Percentiles rank a stretch among this genome's conserved stretches.
These are phyloP conservation scores for Pachyramphus minor DNA, from an alignment of 2,113 vertebrate species.

Conservation along the genomic window DNA sequence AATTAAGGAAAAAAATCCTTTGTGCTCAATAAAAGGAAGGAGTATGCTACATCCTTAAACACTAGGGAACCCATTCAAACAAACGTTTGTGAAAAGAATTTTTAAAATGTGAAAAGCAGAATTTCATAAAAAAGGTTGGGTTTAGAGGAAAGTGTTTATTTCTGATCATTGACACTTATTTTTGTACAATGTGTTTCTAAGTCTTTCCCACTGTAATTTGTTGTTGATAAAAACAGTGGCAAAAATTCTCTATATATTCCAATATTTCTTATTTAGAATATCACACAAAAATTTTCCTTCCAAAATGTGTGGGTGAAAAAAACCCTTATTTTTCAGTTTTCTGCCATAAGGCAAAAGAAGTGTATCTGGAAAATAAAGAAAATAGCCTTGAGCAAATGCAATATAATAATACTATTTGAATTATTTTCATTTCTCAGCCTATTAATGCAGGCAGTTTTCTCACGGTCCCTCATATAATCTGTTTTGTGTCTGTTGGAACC, in stretches of 20 bases:
- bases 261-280: background rate
- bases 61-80: background rate
- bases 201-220: background rate
- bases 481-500: slow-evolving; percentile 12
- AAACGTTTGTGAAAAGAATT: background rate
- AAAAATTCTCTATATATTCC: background rate
- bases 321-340: background rate
- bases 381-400: background rate
- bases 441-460: slow-evolving; percentile 3
- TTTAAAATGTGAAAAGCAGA: background rate
- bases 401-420: background rate
- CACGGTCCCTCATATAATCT: background rate
- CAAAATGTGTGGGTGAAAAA: background rate
- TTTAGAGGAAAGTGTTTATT: background rate
- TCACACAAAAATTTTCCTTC: background rate
- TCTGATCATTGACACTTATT: background rate
- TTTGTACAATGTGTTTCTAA: background rate
- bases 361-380: background rate
- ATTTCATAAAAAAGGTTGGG: background rate
- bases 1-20: background rate
- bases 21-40: background rate
- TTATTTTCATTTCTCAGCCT: background rate
- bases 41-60: background rate
- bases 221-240: background rate
- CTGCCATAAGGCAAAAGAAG: background rate